phyloP scores from a whole-genome alignment of 2,797 vertebrate genomes.

The Buphagus erythrorhynchus region DNA sequence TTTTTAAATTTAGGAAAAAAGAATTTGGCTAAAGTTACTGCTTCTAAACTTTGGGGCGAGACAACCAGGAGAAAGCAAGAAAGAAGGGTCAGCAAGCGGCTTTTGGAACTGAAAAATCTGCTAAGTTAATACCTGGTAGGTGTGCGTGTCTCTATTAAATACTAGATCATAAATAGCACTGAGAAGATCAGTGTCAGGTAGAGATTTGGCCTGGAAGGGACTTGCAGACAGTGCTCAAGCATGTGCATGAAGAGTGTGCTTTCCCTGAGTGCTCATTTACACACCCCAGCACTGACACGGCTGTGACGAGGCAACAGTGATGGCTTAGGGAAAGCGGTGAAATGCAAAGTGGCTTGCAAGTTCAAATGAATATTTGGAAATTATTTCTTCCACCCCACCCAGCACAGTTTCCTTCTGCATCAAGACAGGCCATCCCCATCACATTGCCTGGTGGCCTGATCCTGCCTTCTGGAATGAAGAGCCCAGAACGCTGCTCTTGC shows the following conservation, averaged over 20 bases:
- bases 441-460: neutral
- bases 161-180: conserved; percentile 13
- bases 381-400: neutral
- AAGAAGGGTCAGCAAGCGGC: neutral
- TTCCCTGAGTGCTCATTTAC: neutral
- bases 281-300: fast-evolving
- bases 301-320: neutral
- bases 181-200: neutral
- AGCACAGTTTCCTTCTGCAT: neutral
- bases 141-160: conserved; percentile 40
- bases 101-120: conserved; percentile 16
- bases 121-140: conserved; percentile 22
- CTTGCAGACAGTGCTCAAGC: neutral
- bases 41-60: conserved; percentile 31
- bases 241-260: neutral
- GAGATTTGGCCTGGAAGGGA: neutral
- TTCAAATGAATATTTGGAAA: neutral
- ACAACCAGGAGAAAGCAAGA: neutral
- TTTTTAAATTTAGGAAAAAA: conserved; percentile 64
- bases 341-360: neutral
- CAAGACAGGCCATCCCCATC: neutral
- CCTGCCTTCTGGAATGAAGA: neutral
- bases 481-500: neutral
- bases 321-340: neutral
- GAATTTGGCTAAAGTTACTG: conserved; percentile 21